Evolutionary conservation across 2,113 vertebrate species (phyloP).

Genomic region (Nesospiza acunhae): DNA sequence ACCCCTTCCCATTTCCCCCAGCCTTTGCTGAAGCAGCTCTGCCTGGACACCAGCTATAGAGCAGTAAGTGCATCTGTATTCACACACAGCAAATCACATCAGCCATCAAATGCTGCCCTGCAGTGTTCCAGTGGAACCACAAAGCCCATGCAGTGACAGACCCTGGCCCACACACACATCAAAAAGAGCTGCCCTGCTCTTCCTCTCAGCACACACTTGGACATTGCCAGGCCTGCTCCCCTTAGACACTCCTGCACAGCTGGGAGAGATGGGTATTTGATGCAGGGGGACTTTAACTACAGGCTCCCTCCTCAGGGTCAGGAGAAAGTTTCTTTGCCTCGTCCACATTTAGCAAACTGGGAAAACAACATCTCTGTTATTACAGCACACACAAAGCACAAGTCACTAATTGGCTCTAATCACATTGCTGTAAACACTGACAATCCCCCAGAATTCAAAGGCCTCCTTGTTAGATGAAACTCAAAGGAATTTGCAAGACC

Average conservation of each 20-base stretch:
- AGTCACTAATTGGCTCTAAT: not conserved
- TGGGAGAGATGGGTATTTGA: not conserved
- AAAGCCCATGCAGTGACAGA: not conserved
- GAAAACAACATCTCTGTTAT: not conserved
- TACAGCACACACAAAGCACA: not conserved
- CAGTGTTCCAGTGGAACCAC: not conserved
- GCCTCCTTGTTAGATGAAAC: not conserved
- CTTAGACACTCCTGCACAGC: not conserved
- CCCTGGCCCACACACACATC: not conserved
- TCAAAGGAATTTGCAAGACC: not conserved
- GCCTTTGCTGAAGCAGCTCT: not conserved
- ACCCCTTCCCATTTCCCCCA: not conserved
- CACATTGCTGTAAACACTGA: not conserved
- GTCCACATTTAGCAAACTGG: not conserved
- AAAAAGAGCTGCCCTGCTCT: not conserved
- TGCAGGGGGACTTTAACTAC: not conserved
- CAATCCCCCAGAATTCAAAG: constrained; percentile 8
- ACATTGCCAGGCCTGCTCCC: not conserved
- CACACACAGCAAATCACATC: not conserved
- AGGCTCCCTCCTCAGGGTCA: not conserved
- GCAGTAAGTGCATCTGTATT: not conserved
- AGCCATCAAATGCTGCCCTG: not conserved
- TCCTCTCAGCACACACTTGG: not conserved
- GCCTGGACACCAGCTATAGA: rapidly evolving
- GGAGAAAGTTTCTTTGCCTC: not conserved